Percentiles rank a stretch among this genome's conserved stretches.
Evolutionary conservation across 2,888 invertebrate species (phyloP).

Genomic region (Glyphotaelius pellucidus): DNA sequence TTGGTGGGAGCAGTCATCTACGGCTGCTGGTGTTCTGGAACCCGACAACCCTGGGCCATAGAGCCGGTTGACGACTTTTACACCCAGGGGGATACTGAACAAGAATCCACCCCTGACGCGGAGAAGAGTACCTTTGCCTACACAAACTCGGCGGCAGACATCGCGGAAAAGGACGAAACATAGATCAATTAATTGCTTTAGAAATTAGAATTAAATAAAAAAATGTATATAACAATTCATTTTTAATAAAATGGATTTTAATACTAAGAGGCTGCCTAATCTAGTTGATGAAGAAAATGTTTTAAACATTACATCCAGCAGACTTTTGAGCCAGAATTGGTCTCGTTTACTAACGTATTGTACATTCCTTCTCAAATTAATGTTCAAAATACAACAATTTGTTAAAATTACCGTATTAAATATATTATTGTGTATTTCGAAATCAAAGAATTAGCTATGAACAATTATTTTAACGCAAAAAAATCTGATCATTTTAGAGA

Average conservation of each 20-base stretch:
- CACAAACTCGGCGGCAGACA: slow-evolving; percentile 57
- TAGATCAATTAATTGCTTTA: slow-evolving; percentile 43
- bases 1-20: slow-evolving; percentile 91
- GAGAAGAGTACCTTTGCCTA: slow-evolving; percentile 59
- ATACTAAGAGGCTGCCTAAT: background rate
- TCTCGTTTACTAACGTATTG: background rate
- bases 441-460: background rate
- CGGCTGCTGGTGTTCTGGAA: slow-evolving; percentile 86
- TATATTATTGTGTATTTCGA: background rate
- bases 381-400: background rate
- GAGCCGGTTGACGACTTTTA: slow-evolving; percentile 73
- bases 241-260: background rate
- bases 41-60: slow-evolving; percentile 88
- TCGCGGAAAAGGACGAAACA: slow-evolving; percentile 61
- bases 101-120: slow-evolving; percentile 57
- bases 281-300: background rate
- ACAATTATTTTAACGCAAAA: background rate
- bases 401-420: background rate
- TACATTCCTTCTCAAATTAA: background rate
- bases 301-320: background rate
- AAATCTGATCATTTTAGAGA: background rate
- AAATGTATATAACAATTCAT: background rate
- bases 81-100: slow-evolving; percentile 72
- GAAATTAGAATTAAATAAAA: background rate
- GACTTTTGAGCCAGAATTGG: background rate